phyloP scores from a whole-genome alignment of 2,888 invertebrate genomes.

The Hypolimnas misippus region DNA sequence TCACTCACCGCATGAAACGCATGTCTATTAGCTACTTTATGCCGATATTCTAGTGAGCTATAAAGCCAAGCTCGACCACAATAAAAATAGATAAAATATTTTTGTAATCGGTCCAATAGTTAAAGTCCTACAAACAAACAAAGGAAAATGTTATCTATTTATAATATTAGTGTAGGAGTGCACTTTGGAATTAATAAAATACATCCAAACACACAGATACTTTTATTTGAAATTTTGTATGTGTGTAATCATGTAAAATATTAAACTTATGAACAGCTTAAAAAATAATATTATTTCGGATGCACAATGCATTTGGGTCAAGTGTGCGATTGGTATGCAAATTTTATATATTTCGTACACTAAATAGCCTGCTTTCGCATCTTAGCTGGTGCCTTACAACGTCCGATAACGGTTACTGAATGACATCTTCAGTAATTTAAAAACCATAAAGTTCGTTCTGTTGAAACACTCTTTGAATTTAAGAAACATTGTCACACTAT shows the following conservation, averaged over 20 bases:
- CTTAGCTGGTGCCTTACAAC: not conserved
- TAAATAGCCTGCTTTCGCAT: constrained; percentile 1
- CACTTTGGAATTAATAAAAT: no score
- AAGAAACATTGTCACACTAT: not conserved
- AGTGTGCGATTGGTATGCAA: not conserved
- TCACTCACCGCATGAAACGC: no score
- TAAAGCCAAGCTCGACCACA: no score
- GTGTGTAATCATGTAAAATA: constrained; percentile 4
- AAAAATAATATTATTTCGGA: not conserved
- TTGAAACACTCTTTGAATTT: not conserved
- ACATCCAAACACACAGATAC: no score
- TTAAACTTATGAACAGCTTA: not conserved
- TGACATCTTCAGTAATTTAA: not conserved
- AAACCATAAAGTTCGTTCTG: not conserved
- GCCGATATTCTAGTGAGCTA: no score
- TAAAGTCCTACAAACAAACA: no score
- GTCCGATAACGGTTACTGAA: constrained; percentile 5
- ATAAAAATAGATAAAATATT: no score
- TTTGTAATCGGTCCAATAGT: no score
- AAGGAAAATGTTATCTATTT: no score
- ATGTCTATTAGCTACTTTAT: no score
- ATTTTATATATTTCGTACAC: not conserved
- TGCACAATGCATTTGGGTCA: constrained; percentile 5
- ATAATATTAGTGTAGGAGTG: no score
- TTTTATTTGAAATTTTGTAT: not conserved